Conservation (phyloP, 2,113 vertebrate species). For the Scophthalmus maximus region DNA sequence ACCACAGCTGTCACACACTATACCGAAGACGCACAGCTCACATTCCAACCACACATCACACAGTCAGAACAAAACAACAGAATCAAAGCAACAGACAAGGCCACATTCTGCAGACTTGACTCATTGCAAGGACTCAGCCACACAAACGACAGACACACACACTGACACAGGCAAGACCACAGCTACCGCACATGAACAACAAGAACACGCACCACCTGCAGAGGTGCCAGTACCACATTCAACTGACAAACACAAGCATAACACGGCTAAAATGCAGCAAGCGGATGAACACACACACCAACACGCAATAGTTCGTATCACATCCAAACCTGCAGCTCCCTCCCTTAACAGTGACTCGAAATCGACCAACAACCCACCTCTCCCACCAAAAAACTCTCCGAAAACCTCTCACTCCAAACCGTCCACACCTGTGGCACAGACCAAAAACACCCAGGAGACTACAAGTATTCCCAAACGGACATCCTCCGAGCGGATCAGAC, state of each 20-base stretch:
- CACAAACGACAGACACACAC: conserved; percentile 62
- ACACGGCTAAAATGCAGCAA: conserved; percentile 30
- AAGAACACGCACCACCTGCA: conserved; percentile 29
- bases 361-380: conserved; percentile 47
- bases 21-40: conserved; percentile 72
- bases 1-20: conserved; percentile 71
- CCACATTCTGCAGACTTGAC: conserved; percentile 73
- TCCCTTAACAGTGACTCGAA: conserved; percentile 43
- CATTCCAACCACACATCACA: conserved; percentile 56
- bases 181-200: conserved; percentile 15
- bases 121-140: conserved; percentile 71
- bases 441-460: conserved; percentile 52
- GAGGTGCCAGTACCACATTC: conserved; percentile 17
- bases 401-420: conserved; percentile 38
- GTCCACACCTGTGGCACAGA: conserved; percentile 52
- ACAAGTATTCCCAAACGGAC: conserved; percentile 20
- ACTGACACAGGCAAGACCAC: conserved; percentile 29
- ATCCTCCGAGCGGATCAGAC: conserved; percentile 38
- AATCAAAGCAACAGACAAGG: conserved; percentile 52
- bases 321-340: conserved; percentile 46
- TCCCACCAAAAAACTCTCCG: conserved; percentile 59
- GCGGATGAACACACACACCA: conserved; percentile 38
- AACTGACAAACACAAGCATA: conserved; percentile 48
- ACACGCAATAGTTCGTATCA: conserved; percentile 13
- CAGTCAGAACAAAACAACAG: conserved; percentile 50